These are phyloP conservation scores for Pyralis farinalis DNA, from an alignment of 2,888 invertebrate species.

Conservation along the genomic window DNA sequence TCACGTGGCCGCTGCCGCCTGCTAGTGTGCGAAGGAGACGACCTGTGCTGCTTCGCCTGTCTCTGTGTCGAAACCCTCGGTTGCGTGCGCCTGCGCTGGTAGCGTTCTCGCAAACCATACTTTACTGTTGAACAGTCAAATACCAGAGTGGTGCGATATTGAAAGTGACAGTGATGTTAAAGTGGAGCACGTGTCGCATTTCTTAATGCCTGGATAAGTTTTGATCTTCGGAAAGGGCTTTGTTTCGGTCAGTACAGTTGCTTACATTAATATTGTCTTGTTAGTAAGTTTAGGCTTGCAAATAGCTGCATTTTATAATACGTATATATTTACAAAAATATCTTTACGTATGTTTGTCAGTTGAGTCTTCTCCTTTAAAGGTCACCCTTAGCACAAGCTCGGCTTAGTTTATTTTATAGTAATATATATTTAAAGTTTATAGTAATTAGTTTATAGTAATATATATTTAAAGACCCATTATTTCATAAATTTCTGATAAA, in stretches of 20 bases:
- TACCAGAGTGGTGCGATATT: conserved; percentile 34
- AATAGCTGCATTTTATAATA: no score
- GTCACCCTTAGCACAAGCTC: no score
- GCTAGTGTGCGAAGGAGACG: conserved; percentile 49
- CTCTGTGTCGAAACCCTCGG: conserved; percentile 63
- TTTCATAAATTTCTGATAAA: no score
- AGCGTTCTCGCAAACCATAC: conserved; percentile 40
- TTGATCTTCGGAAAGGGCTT: conserved; percentile 15
- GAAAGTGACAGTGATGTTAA: conserved; percentile 66
- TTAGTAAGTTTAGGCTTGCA: conserved; percentile 4
- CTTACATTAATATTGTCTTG: conserved; percentile 13
- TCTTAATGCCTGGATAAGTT: conserved; percentile 32
- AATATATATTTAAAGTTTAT: no score
- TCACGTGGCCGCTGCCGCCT: conserved; percentile 23
- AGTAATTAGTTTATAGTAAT: no score
- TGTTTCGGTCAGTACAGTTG: conserved; percentile 33
- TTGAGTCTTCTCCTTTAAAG: no score
- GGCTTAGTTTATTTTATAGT: no score
- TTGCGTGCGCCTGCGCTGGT: conserved; percentile 54
- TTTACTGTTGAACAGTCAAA: conserved; percentile 45
- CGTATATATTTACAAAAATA: no score
- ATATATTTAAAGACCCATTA: no score
- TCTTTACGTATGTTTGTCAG: no score
- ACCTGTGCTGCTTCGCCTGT: conserved; percentile 43
- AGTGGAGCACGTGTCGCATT: conserved; percentile 38